Percentiles rank a stretch among this genome's conserved stretches.
Conservation (phyloP, 1,140 invertebrate genomes). For the Plutomurus gul region DNA sequence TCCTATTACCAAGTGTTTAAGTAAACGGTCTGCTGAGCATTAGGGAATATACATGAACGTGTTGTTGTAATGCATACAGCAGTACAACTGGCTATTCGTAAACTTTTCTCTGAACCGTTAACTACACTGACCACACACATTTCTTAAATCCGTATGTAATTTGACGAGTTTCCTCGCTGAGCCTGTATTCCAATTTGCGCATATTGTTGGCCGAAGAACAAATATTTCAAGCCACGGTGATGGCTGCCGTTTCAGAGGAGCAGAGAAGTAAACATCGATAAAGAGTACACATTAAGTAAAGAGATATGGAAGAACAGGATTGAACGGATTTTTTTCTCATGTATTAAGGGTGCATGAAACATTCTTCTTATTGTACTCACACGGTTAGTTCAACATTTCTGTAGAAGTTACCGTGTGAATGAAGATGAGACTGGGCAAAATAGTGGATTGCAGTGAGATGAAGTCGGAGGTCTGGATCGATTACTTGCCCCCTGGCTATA, state of each 20-base stretch:
- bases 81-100: not conserved
- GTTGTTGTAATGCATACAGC: not conserved
- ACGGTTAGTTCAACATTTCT: too few species aligned
- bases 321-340: too few species aligned
- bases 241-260: too few species aligned
- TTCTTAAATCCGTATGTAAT: not conserved
- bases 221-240: not conserved
- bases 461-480: slow-evolving; percentile 26
- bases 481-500: slow-evolving; percentile 32
- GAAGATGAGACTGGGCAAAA: not conserved
- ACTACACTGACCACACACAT: not conserved
- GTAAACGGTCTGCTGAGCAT: not conserved
- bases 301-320: too few species aligned
- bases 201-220: not conserved
- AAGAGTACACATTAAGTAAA: too few species aligned
- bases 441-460: slow-evolving; percentile 16
- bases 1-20: slow-evolving; percentile 26
- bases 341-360: too few species aligned
- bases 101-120: not conserved
- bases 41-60: not conserved
- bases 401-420: too few species aligned
- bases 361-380: too few species aligned
- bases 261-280: too few species aligned
- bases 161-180: not conserved
- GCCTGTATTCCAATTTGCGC: not conserved